Conservation (phyloP, 2,113 vertebrate genomes). For the Pleuronectes platessa region DNA sequence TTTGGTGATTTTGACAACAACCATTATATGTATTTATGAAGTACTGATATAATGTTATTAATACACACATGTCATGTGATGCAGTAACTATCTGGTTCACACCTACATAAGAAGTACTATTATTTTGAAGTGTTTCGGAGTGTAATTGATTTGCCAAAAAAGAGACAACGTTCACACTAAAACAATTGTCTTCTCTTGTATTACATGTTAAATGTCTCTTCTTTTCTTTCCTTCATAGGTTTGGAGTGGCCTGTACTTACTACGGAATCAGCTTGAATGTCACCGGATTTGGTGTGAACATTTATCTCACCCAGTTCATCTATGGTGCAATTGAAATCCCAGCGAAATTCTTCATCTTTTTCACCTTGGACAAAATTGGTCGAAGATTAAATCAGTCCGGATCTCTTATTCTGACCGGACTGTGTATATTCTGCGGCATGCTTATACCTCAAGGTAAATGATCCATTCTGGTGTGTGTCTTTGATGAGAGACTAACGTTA, state of each 20-base stretch:
- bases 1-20: no score
- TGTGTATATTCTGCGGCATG: conserved; percentile 55
- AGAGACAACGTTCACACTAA: no score
- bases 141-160: no score
- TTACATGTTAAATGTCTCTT: not conserved
- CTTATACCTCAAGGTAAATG: conserved; percentile 56
- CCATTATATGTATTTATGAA: no score
- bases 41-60: no score
- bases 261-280: conserved; percentile 78
- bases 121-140: no score
- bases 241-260: conserved; percentile 64
- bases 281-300: conserved; percentile 68
- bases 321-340: conserved; percentile 75
- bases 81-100: no score
- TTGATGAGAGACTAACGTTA: not conserved
- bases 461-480: not conserved
- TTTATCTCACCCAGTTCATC: conserved; percentile 79
- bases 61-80: not conserved
- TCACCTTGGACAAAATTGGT: conserved; percentile 55
- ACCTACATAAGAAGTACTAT: no score
- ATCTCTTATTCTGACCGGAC: conserved; percentile 42
- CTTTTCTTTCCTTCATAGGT: conserved; percentile 37
- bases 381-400: conserved; percentile 42
- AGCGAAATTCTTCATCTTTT: conserved; percentile 56
- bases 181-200: no score